Conservation (phyloP, 2,888 invertebrate genomes). For the Morpho achilles region DNA sequence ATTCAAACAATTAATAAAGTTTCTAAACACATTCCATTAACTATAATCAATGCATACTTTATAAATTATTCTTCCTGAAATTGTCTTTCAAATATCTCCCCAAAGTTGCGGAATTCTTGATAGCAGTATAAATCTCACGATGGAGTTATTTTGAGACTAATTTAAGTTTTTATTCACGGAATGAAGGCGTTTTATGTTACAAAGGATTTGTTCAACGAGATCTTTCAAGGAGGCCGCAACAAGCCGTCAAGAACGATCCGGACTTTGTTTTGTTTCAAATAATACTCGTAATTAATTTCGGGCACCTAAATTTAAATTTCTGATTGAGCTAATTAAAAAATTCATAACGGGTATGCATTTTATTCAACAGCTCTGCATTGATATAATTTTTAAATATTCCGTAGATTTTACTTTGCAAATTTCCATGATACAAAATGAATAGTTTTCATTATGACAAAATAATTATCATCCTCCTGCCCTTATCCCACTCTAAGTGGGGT, state of each 20-base stretch:
- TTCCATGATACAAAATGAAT: too few species aligned
- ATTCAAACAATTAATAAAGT: too few species aligned
- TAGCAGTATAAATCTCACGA: constrained; percentile 36
- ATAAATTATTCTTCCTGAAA: constrained; percentile 22
- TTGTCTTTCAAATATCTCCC: constrained; percentile 29
- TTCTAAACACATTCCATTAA: constrained; percentile 2
- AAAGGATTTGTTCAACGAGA: constrained; percentile 55
- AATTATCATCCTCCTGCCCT: too few species aligned
- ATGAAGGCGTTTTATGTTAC: constrained; percentile 47
- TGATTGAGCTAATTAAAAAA: too few species aligned
- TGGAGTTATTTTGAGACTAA: constrained; percentile 45
- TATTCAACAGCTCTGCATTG: too few species aligned
- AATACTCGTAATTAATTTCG: background rate
- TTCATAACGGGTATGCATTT: too few species aligned
- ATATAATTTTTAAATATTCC: too few species aligned
- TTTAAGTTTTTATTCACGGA: constrained; percentile 59
- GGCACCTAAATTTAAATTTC: too few species aligned
- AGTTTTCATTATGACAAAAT: too few species aligned
- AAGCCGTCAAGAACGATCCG: constrained; percentile 21
- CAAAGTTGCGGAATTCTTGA: constrained; percentile 34
- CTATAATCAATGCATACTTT: constrained; percentile 15
- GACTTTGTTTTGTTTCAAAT: constrained; percentile 15
- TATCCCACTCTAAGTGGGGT: too few species aligned
- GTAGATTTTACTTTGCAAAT: too few species aligned
- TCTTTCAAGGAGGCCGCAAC: constrained; percentile 42